Base-by-base conservation (phyloP, 1,140 invertebrate genomes). In the Drosophila pruinosa region DNA sequence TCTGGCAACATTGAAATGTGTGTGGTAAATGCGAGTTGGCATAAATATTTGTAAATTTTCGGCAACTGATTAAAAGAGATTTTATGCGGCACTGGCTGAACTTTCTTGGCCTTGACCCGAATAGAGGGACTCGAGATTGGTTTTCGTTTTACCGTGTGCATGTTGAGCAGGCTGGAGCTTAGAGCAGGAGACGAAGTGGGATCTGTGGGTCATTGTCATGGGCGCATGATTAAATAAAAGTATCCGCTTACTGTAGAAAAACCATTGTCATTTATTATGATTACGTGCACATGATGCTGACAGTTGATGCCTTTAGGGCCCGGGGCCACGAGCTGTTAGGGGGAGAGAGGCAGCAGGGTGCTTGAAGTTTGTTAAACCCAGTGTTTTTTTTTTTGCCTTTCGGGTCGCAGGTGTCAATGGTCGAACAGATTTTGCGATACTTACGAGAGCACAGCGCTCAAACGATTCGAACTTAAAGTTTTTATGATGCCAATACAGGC, bases 241-340 rank as follows among this genome's bases (percentile, higher is more conserved):
- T 72, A 65, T 72, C 69, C 43, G 47, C 62, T 72, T 72, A 67
- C 69, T 31, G 47, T 14, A 47, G 68, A 39, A 52, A 41, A 57
- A 50, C 53, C 61, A 58, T 52, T 72, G 62, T 72, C 69, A 67
- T 72, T 72, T 72, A 72, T 67, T 72, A 65, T 72, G 50, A 72
- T 65, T 58, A 72, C 62, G 52, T 72, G 62, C 69, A 65, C 62
- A 72, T 52, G 69, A 31, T 53, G 69, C 69, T 45, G 54, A 57
- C 68, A 71, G 69, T 67, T 65, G 53, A 58, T 52, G 62, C 54
- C 69, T 6, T 12, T 3, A 17, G 21, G 4, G 38, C 7, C 47
- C 7, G 6, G 26, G 28, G 8, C 28, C 7, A 12, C 63, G 10
- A n/a, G n/a, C n/a, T n/a, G n/a, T n/a, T n/a, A n/a, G n/a, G n/a